These are phyloP conservation scores for Odontamblyopus lacepedii DNA, from an alignment of 2,797 vertebrate genomes.

Conservation along the genomic window DNA sequence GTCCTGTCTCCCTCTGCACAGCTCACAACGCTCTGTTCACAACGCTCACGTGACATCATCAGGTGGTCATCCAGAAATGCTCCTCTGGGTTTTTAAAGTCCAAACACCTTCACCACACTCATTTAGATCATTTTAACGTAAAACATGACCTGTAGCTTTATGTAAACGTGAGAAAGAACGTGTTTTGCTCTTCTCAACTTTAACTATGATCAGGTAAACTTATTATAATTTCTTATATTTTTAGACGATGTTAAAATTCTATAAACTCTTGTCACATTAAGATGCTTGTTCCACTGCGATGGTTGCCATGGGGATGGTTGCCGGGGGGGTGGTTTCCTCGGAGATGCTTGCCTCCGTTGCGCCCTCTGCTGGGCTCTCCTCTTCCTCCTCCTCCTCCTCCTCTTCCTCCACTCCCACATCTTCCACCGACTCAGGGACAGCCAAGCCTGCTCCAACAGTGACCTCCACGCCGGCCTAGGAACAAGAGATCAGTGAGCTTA, in stretches of 20 bases:
- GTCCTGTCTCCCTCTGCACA: no score
- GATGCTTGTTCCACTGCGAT: slow-evolving; percentile 66
- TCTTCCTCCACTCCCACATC: slow-evolving; percentile 51
- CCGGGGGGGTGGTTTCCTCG: slow-evolving; percentile 39
- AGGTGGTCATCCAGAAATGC: no score
- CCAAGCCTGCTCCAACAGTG: slow-evolving; percentile 53
- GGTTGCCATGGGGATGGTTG: slow-evolving; percentile 45
- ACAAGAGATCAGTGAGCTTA: not conserved
- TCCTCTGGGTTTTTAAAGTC: no score
- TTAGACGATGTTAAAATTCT: slow-evolving; percentile 13
- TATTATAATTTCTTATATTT: slow-evolving; percentile 8
- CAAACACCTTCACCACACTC: no score
- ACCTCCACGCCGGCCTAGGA: not conserved
- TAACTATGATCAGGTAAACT: not conserved
- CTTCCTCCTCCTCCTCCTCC: slow-evolving; percentile 26
- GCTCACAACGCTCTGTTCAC: no score
- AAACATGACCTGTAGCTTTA: not conserved
- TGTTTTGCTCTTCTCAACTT: not conserved
- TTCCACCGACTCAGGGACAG: slow-evolving; percentile 62
- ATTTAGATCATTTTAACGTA: no score
- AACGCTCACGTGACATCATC: no score
- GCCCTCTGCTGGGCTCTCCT: slow-evolving; percentile 40
- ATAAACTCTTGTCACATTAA: slow-evolving; percentile 45
- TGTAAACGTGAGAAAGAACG: no score
- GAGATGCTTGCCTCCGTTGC: slow-evolving; percentile 46